Evolutionary conservation across 2,797 vertebrate genomes (phyloP), one percentile per base, ranked within the genome.

Genomic region (Spea hammondii): DNA sequence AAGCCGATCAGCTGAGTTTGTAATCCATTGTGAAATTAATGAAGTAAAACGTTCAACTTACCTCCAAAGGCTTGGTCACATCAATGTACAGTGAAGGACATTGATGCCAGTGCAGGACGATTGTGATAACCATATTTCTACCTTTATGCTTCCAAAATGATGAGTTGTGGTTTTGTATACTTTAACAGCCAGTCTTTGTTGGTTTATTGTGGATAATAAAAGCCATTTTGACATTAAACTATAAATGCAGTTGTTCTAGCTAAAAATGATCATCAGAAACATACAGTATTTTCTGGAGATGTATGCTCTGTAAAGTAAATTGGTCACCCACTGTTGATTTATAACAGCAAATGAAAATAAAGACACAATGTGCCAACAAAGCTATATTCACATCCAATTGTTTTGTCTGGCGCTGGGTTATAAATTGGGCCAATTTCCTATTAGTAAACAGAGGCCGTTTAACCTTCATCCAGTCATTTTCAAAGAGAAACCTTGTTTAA

Each of bases 311-410:
- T 54, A 59, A 11, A 59, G 55, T 12, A 59, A 59, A 59, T 13
- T 59, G 55, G 14, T 59, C 55, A 59, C 60, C 60, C 60, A 64
- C 17, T 64, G 60, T 44, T 64, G 60, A n/a, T 64, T 64, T 64
- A 64, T 64, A 12, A 10, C 55, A 9, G 4, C 50, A 44, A 54
- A 14, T 12, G 4, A 14, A 44, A 54, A 14, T 12, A 50, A 44
- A 14, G n/a, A 44, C 14, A 70, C 48, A 50, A 68, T 68, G 12
- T 68, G 7, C 47, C 12, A 48, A 50, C 67, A 70, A 51, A 46
- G 46, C 47, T n/a, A n/a, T 49, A 68, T 47, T 70, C 67, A 70
- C 8, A 12, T 53, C 44, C 14, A 49, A 4, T 32, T 17, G 47
- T 68, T 66, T 68, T 13, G 45, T 13, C 46, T 5, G 12, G 11